phyloP scores from a whole-genome alignment of 2,113 vertebrate genomes.

The Coracopsis vasa region DNA sequence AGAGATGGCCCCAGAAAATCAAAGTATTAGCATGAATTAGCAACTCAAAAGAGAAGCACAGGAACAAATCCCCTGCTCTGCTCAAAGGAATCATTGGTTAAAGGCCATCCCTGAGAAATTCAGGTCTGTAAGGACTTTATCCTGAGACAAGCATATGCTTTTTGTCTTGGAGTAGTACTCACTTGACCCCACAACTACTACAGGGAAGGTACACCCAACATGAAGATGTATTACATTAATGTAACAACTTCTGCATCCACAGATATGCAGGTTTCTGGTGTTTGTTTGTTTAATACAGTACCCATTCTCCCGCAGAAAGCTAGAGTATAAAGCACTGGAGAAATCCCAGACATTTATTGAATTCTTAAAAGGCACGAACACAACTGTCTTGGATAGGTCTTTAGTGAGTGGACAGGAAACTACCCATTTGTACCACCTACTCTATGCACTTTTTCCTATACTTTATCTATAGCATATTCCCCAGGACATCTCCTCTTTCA shows the following conservation, averaged over 20 bases:
- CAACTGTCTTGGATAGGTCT: background rate
- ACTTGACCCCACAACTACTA: background rate
- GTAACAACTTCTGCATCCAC: background rate
- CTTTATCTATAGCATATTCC: background rate
- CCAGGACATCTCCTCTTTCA: background rate
- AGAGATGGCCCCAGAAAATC: background rate
- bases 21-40: background rate
- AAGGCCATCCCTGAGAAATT: background rate
- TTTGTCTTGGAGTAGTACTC: background rate
- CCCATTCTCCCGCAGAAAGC: background rate
- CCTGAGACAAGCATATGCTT: background rate
- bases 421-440: background rate
- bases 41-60: background rate
- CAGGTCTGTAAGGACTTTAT: background rate
- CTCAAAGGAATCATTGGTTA: background rate
- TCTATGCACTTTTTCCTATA: background rate
- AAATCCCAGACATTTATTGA: background rate
- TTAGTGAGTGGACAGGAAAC: background rate
- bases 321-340: background rate
- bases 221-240: background rate
- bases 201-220: background rate
- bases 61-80: background rate
- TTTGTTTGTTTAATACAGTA: background rate
- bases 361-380: background rate
- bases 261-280: background rate